These are phyloP conservation scores for Glomeris maerens DNA, from an alignment of 1,140 invertebrate genomes.

Conservation along the genomic window DNA sequence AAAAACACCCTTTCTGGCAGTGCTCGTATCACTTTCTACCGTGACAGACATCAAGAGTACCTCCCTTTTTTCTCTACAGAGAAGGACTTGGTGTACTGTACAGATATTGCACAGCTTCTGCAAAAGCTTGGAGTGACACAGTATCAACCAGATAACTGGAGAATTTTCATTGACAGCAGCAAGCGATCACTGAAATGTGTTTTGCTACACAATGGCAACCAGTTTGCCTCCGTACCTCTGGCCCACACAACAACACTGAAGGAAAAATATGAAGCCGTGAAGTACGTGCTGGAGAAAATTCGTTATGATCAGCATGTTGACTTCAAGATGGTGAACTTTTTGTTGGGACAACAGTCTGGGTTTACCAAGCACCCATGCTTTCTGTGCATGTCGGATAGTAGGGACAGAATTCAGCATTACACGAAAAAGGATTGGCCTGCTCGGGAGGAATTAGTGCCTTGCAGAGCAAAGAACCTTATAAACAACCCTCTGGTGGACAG, in stretches of 20 bases:
- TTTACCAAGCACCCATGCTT: constrained; percentile 20
- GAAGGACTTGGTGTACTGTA: background rate
- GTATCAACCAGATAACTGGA: constrained; percentile 10
- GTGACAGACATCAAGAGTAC: background rate
- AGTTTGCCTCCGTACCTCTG: background rate
- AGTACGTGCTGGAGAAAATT: background rate
- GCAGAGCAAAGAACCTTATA: constrained; percentile 10
- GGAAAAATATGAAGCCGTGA: constrained; percentile 3
- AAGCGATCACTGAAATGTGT: background rate
- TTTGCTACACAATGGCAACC: constrained; percentile 5
- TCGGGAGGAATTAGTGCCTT: constrained; percentile 5
- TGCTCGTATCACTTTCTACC: background rate
- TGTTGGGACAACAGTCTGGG: constrained; percentile 16
- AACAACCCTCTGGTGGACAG: constrained; percentile 13
- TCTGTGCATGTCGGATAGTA: constrained; percentile 20
- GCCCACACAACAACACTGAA: background rate
- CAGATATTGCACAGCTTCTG: constrained; percentile 10
- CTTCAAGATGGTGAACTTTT: constrained; percentile 13
- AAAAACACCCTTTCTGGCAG: background rate
- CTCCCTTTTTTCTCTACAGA: background rate
- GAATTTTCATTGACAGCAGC: background rate
- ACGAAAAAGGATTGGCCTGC: constrained; percentile 16
- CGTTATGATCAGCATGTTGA: constrained; percentile 12
- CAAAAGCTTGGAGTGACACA: constrained; percentile 3
- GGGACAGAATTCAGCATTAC: constrained; percentile 15